phyloP scores from a whole-genome alignment of 2,113 vertebrate species.

The Procavia capensis region DNA sequence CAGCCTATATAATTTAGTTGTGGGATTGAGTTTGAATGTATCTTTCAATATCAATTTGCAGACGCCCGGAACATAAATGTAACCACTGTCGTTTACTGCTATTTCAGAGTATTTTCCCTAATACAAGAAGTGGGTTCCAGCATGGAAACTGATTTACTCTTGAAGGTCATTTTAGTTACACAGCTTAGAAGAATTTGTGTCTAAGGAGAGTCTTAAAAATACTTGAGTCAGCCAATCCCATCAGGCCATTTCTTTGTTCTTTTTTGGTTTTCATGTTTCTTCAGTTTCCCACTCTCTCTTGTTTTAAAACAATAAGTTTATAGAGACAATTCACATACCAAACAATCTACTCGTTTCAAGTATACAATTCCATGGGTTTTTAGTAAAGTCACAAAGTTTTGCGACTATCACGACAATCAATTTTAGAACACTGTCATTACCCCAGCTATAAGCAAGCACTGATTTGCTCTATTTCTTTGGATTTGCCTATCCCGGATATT shows the following conservation, averaged over 20 bases:
- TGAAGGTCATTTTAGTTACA: slow-evolving; percentile 26
- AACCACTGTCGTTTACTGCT: neutral
- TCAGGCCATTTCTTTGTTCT: neutral
- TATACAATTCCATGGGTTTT: neutral
- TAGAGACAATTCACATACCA: neutral
- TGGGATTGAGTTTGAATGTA: slow-evolving; percentile 50
- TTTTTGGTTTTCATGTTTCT: neutral
- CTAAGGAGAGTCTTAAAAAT: slow-evolving; percentile 55
- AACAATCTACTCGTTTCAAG: slow-evolving; percentile 30
- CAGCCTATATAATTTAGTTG: slow-evolving; percentile 38
- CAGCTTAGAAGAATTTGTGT: slow-evolving; percentile 36
- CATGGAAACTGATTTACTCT: slow-evolving; percentile 11
- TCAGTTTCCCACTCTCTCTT: neutral
- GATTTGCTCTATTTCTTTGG: slow-evolving; percentile 26
- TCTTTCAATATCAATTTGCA: slow-evolving; percentile 31
- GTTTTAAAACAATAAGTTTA: neutral
- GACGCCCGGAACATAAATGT: neutral
- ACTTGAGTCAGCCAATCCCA: slow-evolving; percentile 34
- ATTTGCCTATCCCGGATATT: neutral
- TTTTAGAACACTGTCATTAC: slow-evolving; percentile 22
- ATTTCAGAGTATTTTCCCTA: slow-evolving; percentile 31
- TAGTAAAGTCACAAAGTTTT: neutral
- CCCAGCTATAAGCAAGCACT: neutral
- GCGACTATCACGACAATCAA: neutral
- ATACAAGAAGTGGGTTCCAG: neutral